phyloP scores from a whole-genome alignment of 2,888 invertebrate species.

The Tenthredo scrophulariae region DNA sequence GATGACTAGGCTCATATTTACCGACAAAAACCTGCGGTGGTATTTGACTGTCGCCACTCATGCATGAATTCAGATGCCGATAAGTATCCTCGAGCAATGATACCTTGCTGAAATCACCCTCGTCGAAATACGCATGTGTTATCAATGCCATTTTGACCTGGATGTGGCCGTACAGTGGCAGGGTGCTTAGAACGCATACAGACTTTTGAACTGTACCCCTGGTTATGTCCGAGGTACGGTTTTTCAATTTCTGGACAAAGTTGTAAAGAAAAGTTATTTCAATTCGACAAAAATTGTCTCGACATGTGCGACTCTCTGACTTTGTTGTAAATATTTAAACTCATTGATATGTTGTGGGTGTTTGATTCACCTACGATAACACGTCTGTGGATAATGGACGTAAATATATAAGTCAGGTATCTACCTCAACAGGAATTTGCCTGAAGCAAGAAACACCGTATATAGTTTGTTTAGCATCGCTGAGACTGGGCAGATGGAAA shows the following conservation, averaged over 20 bases:
- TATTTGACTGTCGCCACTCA: constrained; percentile 81
- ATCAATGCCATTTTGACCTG: constrained; percentile 97
- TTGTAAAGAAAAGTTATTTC: background rate
- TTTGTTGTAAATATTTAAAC: too few relatives aligned
- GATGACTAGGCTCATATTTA: constrained; percentile 72
- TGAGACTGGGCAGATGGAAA: constrained; percentile 95
- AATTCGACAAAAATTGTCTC: too few relatives aligned
- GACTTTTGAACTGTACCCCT: constrained; percentile 98
- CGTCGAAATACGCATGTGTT: constrained; percentile 98
- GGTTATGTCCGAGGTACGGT: constrained; percentile 96
- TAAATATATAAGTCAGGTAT: constrained; percentile 42
- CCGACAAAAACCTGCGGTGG: constrained; percentile 86
- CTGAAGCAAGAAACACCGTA: constrained; percentile 99
- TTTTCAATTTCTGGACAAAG: constrained; percentile 88
- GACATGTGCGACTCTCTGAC: too few relatives aligned
- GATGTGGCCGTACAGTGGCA: constrained; percentile 96
- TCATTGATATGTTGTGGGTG: too few relatives aligned
- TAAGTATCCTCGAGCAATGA: constrained; percentile 94
- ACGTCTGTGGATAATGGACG: background rate
- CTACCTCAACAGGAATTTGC: constrained; percentile 96
- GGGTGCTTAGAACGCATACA: constrained; percentile 94
- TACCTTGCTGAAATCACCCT: constrained; percentile 94
- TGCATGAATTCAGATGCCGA: constrained; percentile 93
- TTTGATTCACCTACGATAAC: too few relatives aligned
- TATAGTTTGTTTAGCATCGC: constrained; percentile 90